Conservation (phyloP, 2,797 vertebrate genomes). For the Poeciliopsis infans region DNA sequence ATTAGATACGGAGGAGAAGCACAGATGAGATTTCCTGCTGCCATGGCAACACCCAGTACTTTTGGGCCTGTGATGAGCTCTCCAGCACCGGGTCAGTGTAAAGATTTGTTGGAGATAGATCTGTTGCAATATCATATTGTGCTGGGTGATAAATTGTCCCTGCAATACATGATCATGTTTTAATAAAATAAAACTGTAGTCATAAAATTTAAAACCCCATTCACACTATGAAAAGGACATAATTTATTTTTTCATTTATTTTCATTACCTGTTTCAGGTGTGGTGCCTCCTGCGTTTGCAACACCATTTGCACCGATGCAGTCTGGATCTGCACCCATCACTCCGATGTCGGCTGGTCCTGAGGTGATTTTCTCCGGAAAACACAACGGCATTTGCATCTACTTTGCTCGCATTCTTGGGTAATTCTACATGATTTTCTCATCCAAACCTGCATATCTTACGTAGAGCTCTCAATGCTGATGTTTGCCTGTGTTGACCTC, state of each 20-base stretch:
- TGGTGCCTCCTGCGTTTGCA: slow-evolving; percentile 78
- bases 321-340: slow-evolving; percentile 71
- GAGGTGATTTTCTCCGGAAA: slow-evolving; percentile 97
- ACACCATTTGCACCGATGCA: slow-evolving; percentile 79
- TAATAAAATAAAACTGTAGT: neutral
- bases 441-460: neutral
- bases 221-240: neutral
- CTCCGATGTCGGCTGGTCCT: slow-evolving; percentile 85
- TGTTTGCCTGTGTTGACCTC: neutral
- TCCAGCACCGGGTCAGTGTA: slow-evolving; percentile 76
- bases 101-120: neutral
- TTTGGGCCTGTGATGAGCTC: slow-evolving; percentile 88
- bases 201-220: neutral
- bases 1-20: slow-evolving; percentile 95
- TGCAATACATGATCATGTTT: too few relatives aligned
- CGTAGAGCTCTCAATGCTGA: slow-evolving; percentile 5
- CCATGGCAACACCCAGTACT: slow-evolving; percentile 84
- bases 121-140: too few relatives aligned
- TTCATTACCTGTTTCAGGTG: slow-evolving; percentile 67
- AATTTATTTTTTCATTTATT: neutral
- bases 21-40: slow-evolving; percentile 92
- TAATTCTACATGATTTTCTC: slow-evolving; percentile 67
- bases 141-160: too few relatives aligned
- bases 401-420: slow-evolving; percentile 95
- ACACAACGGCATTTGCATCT: slow-evolving; percentile 94